Evolutionary conservation across 2,888 invertebrate species (phyloP).

Genomic region (Horisme vitalbata): DNA sequence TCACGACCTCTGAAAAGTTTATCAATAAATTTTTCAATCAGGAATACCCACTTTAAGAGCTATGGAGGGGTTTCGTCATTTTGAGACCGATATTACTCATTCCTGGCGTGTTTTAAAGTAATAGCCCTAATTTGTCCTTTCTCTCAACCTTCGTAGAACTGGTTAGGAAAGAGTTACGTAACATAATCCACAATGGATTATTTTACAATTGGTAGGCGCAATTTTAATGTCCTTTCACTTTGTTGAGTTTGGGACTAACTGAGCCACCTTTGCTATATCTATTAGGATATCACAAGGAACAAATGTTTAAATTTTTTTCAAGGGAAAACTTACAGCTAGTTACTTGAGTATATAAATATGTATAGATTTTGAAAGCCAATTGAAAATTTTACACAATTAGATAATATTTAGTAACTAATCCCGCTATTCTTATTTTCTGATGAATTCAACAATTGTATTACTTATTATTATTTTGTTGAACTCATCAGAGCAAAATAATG

Average conservation of each 20-base stretch:
- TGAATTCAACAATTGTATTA: too few species aligned
- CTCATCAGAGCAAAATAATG: too few species aligned
- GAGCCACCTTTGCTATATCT: neutral
- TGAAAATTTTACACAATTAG: too few species aligned
- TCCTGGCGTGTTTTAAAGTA: conserved; percentile 15
- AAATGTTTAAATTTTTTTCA: too few species aligned
- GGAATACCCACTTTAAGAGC: conserved; percentile 2
- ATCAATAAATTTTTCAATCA: conserved; percentile 12
- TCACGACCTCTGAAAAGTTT: conserved; percentile 82
- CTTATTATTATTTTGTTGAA: too few species aligned
- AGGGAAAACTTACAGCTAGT: too few species aligned
- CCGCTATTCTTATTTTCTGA: too few species aligned
- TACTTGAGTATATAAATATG: too few species aligned
- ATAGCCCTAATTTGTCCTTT: conserved; percentile 23
- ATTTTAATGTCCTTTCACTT: conserved; percentile 26
- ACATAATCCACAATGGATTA: conserved; percentile 11
- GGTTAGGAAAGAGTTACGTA: conserved; percentile 27
- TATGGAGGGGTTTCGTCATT: conserved; percentile 8
- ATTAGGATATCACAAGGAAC: too few species aligned
- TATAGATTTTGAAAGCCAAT: too few species aligned
- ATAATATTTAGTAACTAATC: too few species aligned
- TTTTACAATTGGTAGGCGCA: conserved; percentile 13
- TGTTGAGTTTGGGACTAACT: conserved; percentile 2
- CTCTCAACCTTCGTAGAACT: conserved; percentile 28
- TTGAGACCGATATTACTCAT: conserved; percentile 9